phyloP scores from a whole-genome alignment of 2,888 invertebrate species.

The Drosophila subsilvestris region DNA sequence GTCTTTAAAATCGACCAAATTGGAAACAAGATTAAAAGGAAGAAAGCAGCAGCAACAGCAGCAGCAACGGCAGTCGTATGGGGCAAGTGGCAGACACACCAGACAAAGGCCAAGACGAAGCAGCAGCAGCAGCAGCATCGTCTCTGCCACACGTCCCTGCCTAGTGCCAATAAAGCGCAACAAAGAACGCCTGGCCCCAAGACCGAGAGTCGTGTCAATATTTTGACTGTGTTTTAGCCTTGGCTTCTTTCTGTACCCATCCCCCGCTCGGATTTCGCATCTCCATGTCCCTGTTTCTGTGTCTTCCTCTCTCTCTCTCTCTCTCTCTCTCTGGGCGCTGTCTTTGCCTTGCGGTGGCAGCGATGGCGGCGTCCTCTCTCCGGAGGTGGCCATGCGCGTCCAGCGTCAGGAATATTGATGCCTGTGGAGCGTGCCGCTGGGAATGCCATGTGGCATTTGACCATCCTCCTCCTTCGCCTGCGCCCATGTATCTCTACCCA shows the following conservation, averaged over 20 bases:
- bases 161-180: slow-evolving; percentile 63
- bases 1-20: slow-evolving; percentile 58
- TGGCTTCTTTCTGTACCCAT: slow-evolving; percentile 1
- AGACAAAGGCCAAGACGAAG: slow-evolving; percentile 4
- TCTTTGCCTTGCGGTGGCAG: too few species aligned
- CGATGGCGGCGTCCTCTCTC: slow-evolving; percentile 9
- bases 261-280: too few species aligned
- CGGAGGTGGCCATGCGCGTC: slow-evolving; percentile 59
- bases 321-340: not conserved
- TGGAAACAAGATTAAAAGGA: slow-evolving; percentile 50
- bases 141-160: slow-evolving; percentile 50
- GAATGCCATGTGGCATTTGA: slow-evolving; percentile 64
- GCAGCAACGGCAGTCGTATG: not conserved
- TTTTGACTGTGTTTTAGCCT: slow-evolving; percentile 51
- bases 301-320: not conserved
- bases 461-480: slow-evolving; percentile 4
- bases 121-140: slow-evolving; percentile 11
- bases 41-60: slow-evolving; percentile 6
- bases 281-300: not conserved
- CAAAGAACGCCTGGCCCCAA: slow-evolving; percentile 51
- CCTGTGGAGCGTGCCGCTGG: slow-evolving; percentile 64
- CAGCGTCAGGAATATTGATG: slow-evolving; percentile 65
- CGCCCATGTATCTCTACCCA: slow-evolving; percentile 1
- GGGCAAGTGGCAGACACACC: slow-evolving; percentile 10
- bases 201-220: slow-evolving; percentile 57